Evolutionary conservation across 2,888 invertebrate species (phyloP).

Genomic region (Drosophila kuntzei): DNA sequence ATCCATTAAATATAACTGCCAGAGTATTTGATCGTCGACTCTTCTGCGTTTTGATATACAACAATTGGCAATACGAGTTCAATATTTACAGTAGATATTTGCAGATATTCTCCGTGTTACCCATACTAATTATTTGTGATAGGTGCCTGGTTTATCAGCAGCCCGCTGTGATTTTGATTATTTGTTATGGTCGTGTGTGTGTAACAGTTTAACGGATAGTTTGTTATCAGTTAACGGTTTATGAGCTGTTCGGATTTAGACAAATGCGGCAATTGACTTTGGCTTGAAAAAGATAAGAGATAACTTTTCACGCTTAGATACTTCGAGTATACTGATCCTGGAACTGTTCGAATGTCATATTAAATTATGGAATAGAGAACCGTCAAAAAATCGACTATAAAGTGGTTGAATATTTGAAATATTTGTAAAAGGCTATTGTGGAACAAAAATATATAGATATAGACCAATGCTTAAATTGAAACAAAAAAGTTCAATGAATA

Average conservation of each 20-base stretch:
- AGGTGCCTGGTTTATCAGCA: constrained; percentile 35
- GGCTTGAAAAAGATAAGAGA: constrained; percentile 24
- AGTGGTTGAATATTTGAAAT: background rate
- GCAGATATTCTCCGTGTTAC: constrained; percentile 14
- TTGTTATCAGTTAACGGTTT: constrained; percentile 41
- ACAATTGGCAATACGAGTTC: constrained; percentile 17
- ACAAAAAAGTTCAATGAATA: background rate
- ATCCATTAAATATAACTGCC: background rate
- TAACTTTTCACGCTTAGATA: background rate
- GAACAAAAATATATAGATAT: background rate
- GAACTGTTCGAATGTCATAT: background rate
- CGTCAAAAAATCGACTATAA: background rate
- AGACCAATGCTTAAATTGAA: background rate
- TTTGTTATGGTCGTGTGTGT: constrained; percentile 21
- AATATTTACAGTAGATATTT: constrained; percentile 3
- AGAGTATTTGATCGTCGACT: constrained; percentile 16
- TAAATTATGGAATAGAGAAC: background rate
- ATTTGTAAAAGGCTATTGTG: background rate
- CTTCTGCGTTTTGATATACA: background rate
- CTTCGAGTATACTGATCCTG: background rate
- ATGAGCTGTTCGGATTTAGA: constrained; percentile 15
- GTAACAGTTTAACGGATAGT: constrained; percentile 1
- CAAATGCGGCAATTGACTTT: constrained; percentile 10
- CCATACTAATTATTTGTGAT: constrained; percentile 13
- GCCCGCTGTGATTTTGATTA: constrained; percentile 33